Conservation (phyloP, 1,140 invertebrate genomes). For the Temnothorax nylanderi region DNA sequence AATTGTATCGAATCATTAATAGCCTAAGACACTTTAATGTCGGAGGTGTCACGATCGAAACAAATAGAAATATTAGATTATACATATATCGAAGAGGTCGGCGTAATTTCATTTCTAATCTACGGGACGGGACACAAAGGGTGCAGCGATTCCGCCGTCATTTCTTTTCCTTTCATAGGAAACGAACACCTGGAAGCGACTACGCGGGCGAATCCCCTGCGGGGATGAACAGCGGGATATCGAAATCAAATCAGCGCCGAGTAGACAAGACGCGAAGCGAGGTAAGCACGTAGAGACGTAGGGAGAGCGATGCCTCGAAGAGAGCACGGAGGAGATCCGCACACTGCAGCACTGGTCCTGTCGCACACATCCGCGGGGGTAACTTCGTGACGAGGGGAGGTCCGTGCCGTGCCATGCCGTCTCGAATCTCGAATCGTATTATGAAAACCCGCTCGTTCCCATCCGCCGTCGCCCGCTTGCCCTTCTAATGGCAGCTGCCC, state of each 20-base stretch:
- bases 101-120: conserved; percentile 35
- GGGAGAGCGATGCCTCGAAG: neutral
- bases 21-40: neutral
- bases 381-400: conserved; percentile 44
- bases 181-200: conserved; percentile 18
- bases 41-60: neutral
- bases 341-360: neutral
- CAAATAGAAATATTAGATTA: conserved; percentile 19
- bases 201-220: conserved; percentile 19
- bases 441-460: conserved; percentile 38
- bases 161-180: conserved; percentile 12
- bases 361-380: conserved; percentile 12
- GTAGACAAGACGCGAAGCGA: conserved; percentile 46
- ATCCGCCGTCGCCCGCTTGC: neutral
- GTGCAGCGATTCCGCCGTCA: neutral
- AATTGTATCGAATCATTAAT: neutral
- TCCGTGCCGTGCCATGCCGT: neutral
- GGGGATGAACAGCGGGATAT: conserved; percentile 49
- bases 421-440: conserved; percentile 53
- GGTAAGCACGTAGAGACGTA: conserved; percentile 28
- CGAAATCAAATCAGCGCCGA: conserved; percentile 60
- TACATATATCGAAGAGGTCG: neutral
- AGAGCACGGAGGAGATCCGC: neutral
- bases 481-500: neutral
- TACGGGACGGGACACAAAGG: conserved; percentile 15